Evolutionary conservation across 2,113 vertebrate genomes (phyloP), one percentile per base, ranked within the genome.

Genomic region (Pagrus major): DNA sequence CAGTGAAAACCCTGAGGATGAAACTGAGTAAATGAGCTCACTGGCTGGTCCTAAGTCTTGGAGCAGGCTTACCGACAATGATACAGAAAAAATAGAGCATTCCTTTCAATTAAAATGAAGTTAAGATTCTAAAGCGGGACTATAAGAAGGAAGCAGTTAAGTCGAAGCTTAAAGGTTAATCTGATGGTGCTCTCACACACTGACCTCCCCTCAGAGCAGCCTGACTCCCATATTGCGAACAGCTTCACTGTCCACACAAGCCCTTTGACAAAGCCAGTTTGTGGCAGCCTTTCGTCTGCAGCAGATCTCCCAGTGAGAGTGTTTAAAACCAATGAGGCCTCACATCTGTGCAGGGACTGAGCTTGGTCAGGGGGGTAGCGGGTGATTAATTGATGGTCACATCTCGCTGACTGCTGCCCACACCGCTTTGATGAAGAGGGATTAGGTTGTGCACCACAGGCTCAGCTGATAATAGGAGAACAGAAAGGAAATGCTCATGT

Each of bases 401-500:
- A 95, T 90, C 90, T 92, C 33, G 5, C 81, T 93, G 93, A 93
- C 89, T 93, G 91, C 93, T 94, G 93, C 92, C 94, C 92, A 93
- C 92, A 90, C 85, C 37, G 83, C 92, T 94, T 91, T 95, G 94
- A 95, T 94, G 94, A 96, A 96, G 94, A 95, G 94, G 91, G 93
- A 96, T 96, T 95, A 90, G 94, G 89, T 78, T 89, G 92, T 93
- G 93, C 93, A 92, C 91, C 90, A 88, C 33, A 47, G 86, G 90
- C 93, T 91, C 92, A 92, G 92, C 81, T 94, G 94, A 94, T 93
- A 94, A 92, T 92, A 91, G 91, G 92, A 89, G 93, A 90, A 89
- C 81, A 71, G 88, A 89, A 90, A 89, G 91, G 88, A 94, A 94
- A 93, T 91, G 89, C 91, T 88, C 87, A 77, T 92, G 91, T 92